Evolutionary conservation across 1,140 invertebrate genomes (phyloP), one percentile per base, ranked within the genome.

Genomic region (Drosophila gunungcola): DNA sequence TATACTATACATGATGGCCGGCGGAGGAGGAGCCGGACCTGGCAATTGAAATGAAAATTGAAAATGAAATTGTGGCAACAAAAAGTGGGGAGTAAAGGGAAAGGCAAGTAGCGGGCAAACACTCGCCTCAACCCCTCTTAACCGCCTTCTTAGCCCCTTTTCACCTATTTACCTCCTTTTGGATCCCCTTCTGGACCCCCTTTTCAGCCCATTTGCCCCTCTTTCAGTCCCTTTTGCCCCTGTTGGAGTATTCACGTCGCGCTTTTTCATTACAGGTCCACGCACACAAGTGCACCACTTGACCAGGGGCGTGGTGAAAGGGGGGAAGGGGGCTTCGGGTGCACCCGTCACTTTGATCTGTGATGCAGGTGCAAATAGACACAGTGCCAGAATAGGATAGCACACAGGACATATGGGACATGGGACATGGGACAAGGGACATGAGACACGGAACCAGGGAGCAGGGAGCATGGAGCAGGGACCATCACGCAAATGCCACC

Each of bases 21-120:
- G 10, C 10, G 34, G 34, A 41, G 34, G 34, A 41, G 63, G 12
- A 48, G 41, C 25, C 25, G 63, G 67, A 68, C 41, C 83, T 68
- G 58, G 80, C 64, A 84, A 84, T 85, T 84, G 78, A 78, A 85
- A 85, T 85, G 78, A 69, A 82, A 85, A 85, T 85, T 81, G 74
- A 82, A 85, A 86, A 86, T 86, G 68, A 86, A 85, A 81, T 84
- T 77, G 81, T 80, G 67, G 67, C 51, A 61, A 49, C 60, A 56
- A 38, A 63, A 51, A 51, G 48, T 32, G 43, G 32, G 43, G 43
- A 72, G 42, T 43, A 56, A 67, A 68, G 39, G 34, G 53, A 45
- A 41, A 21, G 32, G n/a, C 42, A 54, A 49, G 54, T 48, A 68
- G 48, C 27, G n/a, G 60, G 51, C 56, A 68, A 67, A 78, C 55